Percentiles rank a stretch among this genome's conserved stretches.
Conservation (phyloP, 2,797 vertebrate species). For the Knipowitschia caucasica region DNA sequence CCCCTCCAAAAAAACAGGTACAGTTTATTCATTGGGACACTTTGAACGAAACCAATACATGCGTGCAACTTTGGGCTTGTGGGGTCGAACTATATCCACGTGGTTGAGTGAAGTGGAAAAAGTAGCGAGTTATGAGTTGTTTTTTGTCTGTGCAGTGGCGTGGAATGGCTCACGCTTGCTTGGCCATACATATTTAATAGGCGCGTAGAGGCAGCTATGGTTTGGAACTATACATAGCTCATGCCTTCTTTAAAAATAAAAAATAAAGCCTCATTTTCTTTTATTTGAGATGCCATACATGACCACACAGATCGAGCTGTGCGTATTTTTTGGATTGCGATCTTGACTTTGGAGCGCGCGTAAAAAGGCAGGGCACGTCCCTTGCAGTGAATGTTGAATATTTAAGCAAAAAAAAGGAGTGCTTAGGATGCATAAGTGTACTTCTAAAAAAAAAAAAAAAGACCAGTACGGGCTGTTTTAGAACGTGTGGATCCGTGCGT, state of each 20-base stretch:
- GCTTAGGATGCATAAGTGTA: not conserved
- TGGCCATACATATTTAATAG: slow-evolving; percentile 62
- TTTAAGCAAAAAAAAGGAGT: slow-evolving; percentile 8
- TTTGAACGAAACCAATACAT: slow-evolving; percentile 19
- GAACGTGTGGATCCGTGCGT: slow-evolving; percentile 34
- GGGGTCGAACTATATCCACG: slow-evolving; percentile 19
- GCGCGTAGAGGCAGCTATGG: slow-evolving; percentile 58
- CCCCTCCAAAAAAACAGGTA: slow-evolving; percentile 57
- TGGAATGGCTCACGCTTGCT: slow-evolving; percentile 49
- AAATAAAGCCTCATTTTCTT: too few relatives aligned
- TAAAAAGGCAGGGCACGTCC: slow-evolving; percentile 34
- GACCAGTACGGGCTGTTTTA: slow-evolving; percentile 1
- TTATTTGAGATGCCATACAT: too few relatives aligned
- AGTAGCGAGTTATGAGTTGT: slow-evolving; percentile 14
- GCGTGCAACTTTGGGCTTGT: not conserved
- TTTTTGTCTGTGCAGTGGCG: slow-evolving; percentile 27
- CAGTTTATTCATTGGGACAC: too few relatives aligned
- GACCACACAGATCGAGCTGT: too few relatives aligned
- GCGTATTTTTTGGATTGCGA: not conserved
- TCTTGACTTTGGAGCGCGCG: slow-evolving; percentile 1
- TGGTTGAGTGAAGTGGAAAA: slow-evolving; percentile 36
- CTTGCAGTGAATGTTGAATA: too few relatives aligned
- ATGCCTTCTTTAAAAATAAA: too few relatives aligned
- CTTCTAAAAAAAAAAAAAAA: not conserved
- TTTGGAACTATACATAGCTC: too few relatives aligned